Evolutionary conservation across 2,888 invertebrate genomes (phyloP), one percentile per base, ranked within the genome.

Genomic region (Choreutis nemorana): DNA sequence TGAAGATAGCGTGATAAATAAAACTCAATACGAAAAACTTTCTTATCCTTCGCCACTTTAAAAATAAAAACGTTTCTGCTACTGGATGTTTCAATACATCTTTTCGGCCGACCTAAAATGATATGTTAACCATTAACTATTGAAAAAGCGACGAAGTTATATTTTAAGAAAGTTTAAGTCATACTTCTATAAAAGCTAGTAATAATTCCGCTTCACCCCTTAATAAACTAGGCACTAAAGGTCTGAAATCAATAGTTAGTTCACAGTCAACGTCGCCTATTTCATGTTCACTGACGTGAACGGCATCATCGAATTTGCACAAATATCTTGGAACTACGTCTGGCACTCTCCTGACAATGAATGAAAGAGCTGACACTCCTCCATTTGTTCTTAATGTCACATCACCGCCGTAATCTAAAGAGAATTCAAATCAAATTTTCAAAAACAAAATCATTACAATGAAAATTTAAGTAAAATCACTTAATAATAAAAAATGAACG

Each of bases 231-330:
- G 87, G 85, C 39, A 90, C 82, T 40, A 87, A 58, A 29, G 86
- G 62, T 50, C 81, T 57, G 58, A 87, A 79, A 61, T 81, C 55
- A 41, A 80, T 48, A 39, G 78, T 87, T 2, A 92, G 79, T 56
- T 92, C 91, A 45, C 92, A 92, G 51, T 93, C 92, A 0, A 91
- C 89, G 44, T 93, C 92, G 0, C 91, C 91, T 13, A 92, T 78
- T 55, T 93, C 92, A 46, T 92, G 91, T 48, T 92, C 92, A 46
- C 89, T 89, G 4, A 90, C 81, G 41, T 87, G 86, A 8, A 92
- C 87, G 0, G 90, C 87, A 20, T 86, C 81, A 44, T 91, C 90
- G 24, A 92, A 81, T 52, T 89, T 87, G 26, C 81, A 67, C 28
- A 87, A 62, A 30, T 89, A 82, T 29, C 87, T 84, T 0, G 90